Conservation (phyloP, 2,113 vertebrate species). For the Ibidorhyncha struthersii region DNA sequence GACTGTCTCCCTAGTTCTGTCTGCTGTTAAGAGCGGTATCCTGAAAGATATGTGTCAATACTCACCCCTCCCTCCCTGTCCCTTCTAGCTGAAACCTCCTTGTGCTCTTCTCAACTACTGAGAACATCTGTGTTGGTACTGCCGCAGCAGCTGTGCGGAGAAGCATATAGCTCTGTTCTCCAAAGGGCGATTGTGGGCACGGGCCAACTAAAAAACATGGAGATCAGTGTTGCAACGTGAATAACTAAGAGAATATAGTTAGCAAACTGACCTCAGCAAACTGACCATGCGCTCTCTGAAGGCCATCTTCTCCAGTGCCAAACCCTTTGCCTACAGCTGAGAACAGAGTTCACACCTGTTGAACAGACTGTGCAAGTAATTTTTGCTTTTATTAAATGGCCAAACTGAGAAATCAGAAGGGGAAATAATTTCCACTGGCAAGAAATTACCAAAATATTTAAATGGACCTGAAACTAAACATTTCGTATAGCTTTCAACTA, state of each 20-base stretch:
- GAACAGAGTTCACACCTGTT: not conserved
- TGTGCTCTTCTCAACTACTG: not conserved
- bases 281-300: rapidly evolving
- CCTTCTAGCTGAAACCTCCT: not conserved
- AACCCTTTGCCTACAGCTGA: not conserved
- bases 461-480: not conserved
- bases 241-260: not conserved
- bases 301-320: not conserved
- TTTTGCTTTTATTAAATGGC: not conserved
- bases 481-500: not conserved
- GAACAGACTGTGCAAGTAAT: not conserved
- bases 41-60: not conserved
- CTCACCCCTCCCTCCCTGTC: not conserved
- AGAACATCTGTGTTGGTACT: not conserved
- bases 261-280: not conserved
- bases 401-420: not conserved
- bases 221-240: not conserved
- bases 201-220: not conserved
- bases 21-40: not conserved
- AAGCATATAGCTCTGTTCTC: not conserved
- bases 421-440: not conserved
- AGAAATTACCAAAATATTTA: not conserved
- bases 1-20: not conserved
- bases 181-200: not conserved
- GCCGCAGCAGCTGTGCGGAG: not conserved